Evolutionary conservation across 2,888 invertebrate genomes (phyloP), one percentile per base, ranked within the genome.

Genomic region (Drosophila mayaguana): DNA sequence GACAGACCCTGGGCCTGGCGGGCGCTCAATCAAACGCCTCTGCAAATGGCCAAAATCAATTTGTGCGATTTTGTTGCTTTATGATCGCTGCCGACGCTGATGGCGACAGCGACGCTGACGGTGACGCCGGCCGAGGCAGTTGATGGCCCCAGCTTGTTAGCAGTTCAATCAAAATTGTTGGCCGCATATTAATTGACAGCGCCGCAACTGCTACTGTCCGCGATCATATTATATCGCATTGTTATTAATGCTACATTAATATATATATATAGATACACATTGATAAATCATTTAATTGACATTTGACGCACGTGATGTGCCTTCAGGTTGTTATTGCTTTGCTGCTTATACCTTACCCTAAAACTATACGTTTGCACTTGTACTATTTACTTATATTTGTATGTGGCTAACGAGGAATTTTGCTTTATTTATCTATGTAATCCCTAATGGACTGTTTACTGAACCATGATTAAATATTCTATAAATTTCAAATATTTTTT

Each of bases 161-260:
- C 81, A 77, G 83, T 72, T 86, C 83, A 86, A 80, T 76, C 70
- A 74, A 80, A 75, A 73, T 75, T 79, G 87, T 88, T 79, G 61
- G 75, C 18, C 74, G 81, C 88, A 88, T 86, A 88, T 86, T 86
- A 86, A 86, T 86, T 86, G 84, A 40, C 63, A 61, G 22, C 46
- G 50, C 48, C 64, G 53, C 54, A 75, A 64, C 66, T 65, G 77
- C 72, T 59, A 56, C 71, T 82, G 74, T 54, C 54, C 40, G 69
- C 72, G 80, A 85, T 85, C 83, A 64, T 72, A 72, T 71, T 80
- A 72, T 72, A 57, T 72, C 56, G 73, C 65, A 72, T 65, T 70
- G 73, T 80, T 87, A 84, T 80, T 82, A 79, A 64, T 82, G 69
- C 61, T 65, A 63, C 59, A 42, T 53, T 28, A 53, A 28, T 65